Percentiles rank a stretch among this genome's conserved stretches.
Conservation (phyloP, 2,113 vertebrate genomes). For the Neolamprologus hecqui region DNA sequence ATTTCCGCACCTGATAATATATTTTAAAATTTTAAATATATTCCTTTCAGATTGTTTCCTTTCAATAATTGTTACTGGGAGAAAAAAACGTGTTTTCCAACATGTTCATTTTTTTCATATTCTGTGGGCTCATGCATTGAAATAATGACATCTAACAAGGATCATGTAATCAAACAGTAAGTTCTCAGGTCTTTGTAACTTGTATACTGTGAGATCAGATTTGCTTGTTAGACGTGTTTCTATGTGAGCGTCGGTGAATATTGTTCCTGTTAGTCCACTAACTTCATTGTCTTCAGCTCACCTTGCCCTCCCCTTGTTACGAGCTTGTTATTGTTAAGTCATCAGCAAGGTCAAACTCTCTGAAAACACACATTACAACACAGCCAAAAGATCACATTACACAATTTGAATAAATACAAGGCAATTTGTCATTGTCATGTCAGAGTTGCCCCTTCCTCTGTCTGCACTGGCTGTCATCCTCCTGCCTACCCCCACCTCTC, state of each 20-base stretch:
- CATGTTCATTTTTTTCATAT: not conserved
- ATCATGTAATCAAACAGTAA: not conserved
- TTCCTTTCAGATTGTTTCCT: not conserved
- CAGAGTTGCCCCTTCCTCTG: conserved; percentile 76
- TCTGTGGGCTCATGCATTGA: not conserved
- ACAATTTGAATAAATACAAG: conserved; percentile 94
- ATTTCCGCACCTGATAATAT: not conserved
- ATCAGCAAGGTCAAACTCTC: conserved; percentile 79
- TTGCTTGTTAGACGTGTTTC: not conserved
- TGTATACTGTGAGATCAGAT: not conserved
- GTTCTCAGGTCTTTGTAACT: not conserved
- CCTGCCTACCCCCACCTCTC: conserved; percentile 2
- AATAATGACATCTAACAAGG: not conserved
- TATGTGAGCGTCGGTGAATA: not conserved
- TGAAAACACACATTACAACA: conserved; percentile 84
- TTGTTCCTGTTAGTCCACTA: not conserved
- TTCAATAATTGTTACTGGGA: not conserved
- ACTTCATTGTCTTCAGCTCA: conserved; percentile 10
- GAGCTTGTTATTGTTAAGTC: conserved; percentile 85
- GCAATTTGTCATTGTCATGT: conserved; percentile 96
- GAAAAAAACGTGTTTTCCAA: not conserved
- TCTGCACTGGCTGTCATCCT: conserved; percentile 35
- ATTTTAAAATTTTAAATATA: not conserved
- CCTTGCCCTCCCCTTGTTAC: conserved; percentile 10
- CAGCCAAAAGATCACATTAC: conserved; percentile 85